Evolutionary conservation across 2,113 vertebrate species (phyloP).

Genomic region (Nycticorax nycticorax): DNA sequence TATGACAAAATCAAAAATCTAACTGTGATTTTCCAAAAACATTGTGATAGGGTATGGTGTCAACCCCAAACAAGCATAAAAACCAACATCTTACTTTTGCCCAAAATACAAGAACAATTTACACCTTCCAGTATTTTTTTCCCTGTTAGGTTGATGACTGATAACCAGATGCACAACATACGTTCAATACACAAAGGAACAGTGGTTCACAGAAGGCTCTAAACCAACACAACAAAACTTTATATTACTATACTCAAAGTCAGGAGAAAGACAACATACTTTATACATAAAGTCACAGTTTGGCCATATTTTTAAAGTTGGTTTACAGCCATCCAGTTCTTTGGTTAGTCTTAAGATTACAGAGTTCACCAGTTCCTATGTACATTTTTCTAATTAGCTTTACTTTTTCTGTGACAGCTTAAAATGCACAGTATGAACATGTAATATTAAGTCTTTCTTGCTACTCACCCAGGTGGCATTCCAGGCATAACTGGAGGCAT

Average conservation of each 20-base stretch:
- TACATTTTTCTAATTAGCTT: background rate
- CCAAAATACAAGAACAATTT: conserved; percentile 17
- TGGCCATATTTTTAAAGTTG: background rate
- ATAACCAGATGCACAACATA: background rate
- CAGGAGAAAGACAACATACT: background rate
- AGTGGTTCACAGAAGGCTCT: conserved; percentile 19
- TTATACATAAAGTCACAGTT: background rate
- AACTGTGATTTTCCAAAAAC: conserved; percentile 78
- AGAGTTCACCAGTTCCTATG: background rate
- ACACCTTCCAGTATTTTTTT: background rate
- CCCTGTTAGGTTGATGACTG: background rate
- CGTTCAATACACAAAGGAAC: background rate
- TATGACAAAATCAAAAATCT: conserved; percentile 84
- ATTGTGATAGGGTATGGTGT: conserved; percentile 74
- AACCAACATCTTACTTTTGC: background rate
- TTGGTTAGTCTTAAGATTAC: background rate
- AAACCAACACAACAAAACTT: conserved; percentile 38
- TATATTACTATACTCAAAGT: background rate
- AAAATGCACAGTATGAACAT: background rate
- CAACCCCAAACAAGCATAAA: conserved; percentile 71
- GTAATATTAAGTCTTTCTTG: background rate
- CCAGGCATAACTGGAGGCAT: conserved; percentile 89
- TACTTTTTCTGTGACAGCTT: background rate
- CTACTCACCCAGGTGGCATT: conserved; percentile 88
- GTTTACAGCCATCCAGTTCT: conserved; percentile 42